Conservation (phyloP, 2,797 vertebrate species). For the Myotis findleyi region DNA sequence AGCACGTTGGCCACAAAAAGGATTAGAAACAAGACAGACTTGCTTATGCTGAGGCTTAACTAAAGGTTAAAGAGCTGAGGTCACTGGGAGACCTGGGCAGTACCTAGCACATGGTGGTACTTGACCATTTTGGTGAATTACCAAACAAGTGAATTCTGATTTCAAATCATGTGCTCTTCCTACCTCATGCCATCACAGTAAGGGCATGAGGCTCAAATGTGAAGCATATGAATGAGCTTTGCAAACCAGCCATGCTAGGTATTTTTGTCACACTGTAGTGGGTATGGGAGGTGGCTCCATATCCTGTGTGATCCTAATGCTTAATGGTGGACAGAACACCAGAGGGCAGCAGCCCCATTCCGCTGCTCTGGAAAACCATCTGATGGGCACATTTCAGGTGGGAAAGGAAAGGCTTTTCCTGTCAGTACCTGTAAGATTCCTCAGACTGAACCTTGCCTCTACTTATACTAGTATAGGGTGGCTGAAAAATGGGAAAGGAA, state of each 20-base stretch:
- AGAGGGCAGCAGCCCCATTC: background rate
- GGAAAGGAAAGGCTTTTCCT: background rate
- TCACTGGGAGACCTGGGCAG: background rate
- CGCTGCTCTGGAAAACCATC: background rate
- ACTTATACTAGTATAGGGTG: background rate
- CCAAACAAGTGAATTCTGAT: background rate
- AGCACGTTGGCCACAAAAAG: background rate
- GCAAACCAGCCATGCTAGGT: background rate
- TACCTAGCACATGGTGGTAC: background rate
- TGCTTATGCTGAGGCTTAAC: background rate
- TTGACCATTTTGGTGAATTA: background rate
- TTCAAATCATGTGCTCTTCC: background rate
- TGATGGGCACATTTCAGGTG: background rate
- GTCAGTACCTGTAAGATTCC: background rate
- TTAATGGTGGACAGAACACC: background rate
- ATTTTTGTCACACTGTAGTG: background rate
- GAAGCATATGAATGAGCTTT: background rate
- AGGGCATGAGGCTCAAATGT: background rate
- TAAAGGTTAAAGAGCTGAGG: background rate
- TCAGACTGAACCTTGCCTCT: background rate
- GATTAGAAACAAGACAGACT: background rate
- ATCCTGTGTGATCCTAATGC: background rate
- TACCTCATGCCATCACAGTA: background rate
- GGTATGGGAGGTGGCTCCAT: too few relatives aligned
- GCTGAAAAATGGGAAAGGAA: constrained; percentile 10